Conservation (phyloP, 1,140 invertebrate genomes). For the Drosophila lacertosa region DNA sequence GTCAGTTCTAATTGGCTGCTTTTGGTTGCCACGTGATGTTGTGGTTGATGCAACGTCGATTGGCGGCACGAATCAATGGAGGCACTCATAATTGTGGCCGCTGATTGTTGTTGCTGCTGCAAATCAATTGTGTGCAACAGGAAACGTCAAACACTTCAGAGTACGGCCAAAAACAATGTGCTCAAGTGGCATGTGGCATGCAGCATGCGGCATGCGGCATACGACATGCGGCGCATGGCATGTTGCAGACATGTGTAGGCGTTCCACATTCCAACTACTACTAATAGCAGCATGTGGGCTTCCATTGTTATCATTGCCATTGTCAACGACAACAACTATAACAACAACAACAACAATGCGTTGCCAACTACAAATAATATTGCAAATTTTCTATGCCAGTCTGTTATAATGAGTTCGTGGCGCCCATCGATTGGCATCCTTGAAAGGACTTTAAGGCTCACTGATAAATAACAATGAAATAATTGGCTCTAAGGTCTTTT, state of each 20-base stretch:
- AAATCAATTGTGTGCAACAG: too few relatives aligned
- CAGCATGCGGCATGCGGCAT: conserved; percentile 17
- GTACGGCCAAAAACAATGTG: conserved; percentile 54
- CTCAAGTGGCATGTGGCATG: conserved; percentile 39
- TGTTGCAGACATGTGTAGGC: conserved; percentile 23
- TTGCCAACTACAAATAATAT: conserved; percentile 32
- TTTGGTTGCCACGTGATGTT: conserved; percentile 47
- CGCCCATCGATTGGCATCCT: too few relatives aligned
- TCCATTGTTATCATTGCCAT: conserved; percentile 55
- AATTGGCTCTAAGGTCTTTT: too few relatives aligned
- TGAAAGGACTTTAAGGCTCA: too few relatives aligned
- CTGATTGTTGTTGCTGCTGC: too few relatives aligned
- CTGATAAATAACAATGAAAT: too few relatives aligned
- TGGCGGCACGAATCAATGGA: conserved; percentile 19
- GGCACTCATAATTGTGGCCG: conserved; percentile 25
- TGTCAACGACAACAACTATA: conserved; percentile 50
- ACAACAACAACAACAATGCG: conserved; percentile 24
- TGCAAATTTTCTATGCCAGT: conserved; percentile 15
- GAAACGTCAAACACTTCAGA: conserved; percentile 60
- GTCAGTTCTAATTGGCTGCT: conserved; percentile 26
- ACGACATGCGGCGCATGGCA: conserved; percentile 16
- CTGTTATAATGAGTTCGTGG: too few relatives aligned
- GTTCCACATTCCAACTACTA: conserved; percentile 1
- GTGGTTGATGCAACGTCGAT: conserved; percentile 45
- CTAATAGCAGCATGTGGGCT: conserved; percentile 40